A percentile compares a stretch with the other conserved stretches of the same genome.
Conservation (phyloP, 2,888 invertebrate species). For the Cerastoderma edule region DNA sequence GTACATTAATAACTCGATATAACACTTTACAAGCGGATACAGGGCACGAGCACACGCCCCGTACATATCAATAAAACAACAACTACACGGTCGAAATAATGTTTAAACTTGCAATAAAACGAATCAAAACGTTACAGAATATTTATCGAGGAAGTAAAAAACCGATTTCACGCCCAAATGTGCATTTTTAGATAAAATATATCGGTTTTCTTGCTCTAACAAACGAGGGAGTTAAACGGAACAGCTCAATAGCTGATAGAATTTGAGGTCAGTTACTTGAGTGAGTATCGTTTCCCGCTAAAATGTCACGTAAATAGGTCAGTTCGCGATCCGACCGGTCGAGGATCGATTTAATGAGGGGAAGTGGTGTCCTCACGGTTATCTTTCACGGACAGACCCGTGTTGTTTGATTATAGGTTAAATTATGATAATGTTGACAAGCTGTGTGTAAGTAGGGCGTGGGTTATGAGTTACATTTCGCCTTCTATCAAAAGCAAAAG, state of each 20-base stretch:
- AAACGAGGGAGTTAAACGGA: background rate
- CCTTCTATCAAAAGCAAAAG: too few species aligned
- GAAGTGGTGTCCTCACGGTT: too few species aligned
- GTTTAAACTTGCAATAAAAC: too few species aligned
- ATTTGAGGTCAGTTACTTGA: conserved; percentile 52
- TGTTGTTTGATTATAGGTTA: too few species aligned
- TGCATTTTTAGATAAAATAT: too few species aligned
- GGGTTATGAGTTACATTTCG: too few species aligned
- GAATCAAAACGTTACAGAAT: too few species aligned
- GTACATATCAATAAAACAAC: background rate
- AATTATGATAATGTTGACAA: too few species aligned
- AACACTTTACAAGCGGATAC: conserved; percentile 43
- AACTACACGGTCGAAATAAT: background rate
- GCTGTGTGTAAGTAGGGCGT: too few species aligned
- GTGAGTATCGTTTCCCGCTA: conserved; percentile 49
- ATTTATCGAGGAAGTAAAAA: too few species aligned
- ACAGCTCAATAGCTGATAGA: conserved; percentile 36
- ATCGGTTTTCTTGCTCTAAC: conserved; percentile 12
- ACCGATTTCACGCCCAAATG: too few species aligned
- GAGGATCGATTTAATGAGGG: background rate
- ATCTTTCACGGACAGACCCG: too few species aligned
- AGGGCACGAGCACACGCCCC: conserved; percentile 47
- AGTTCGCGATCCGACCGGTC: conserved; percentile 16
- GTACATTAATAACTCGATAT: conserved; percentile 43
- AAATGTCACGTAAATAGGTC: conserved; percentile 50